Conservation (phyloP, 2,113 vertebrate genomes). For the Ammodytes dubius region DNA sequence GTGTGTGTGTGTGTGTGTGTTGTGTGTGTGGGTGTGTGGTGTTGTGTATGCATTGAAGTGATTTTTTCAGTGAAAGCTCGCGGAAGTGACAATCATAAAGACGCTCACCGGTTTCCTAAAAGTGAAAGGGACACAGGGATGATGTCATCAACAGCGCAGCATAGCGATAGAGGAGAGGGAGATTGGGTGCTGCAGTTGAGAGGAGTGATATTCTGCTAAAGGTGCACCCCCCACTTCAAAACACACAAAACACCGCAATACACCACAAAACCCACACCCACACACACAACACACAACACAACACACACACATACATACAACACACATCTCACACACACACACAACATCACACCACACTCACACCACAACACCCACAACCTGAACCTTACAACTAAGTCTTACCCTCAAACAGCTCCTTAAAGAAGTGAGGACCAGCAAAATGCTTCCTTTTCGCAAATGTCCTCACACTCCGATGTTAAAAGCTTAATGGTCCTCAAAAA, state of each 20-base stretch:
- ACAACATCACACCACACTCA: slow-evolving; percentile 1
- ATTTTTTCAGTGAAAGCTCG: slow-evolving; percentile 70
- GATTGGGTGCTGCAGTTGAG: slow-evolving; percentile 45
- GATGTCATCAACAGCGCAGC: slow-evolving; percentile 67
- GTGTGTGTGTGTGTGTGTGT: too few species aligned
- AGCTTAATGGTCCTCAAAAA: too few species aligned
- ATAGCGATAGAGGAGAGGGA: neutral
- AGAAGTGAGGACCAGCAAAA: too few species aligned
- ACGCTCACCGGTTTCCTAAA: slow-evolving; percentile 49
- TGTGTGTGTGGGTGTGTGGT: neutral
- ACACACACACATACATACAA: slow-evolving; percentile 42
- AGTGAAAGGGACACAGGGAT: slow-evolving; percentile 62
- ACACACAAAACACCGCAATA: slow-evolving; percentile 39
- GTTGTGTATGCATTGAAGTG: slow-evolving; percentile 60
- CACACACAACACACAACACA: slow-evolving; percentile 35
- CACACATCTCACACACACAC: slow-evolving; percentile 30
- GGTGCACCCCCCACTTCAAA: slow-evolving; percentile 41
- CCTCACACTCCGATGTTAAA: too few species aligned
- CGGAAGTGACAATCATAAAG: slow-evolving; percentile 66
- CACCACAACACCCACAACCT: too few species aligned
- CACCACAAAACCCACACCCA: too few species aligned
- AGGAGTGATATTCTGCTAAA: slow-evolving; percentile 41
- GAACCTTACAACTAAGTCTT: too few species aligned
- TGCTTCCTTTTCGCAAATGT: too few species aligned
- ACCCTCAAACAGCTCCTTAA: too few species aligned